These are phyloP conservation scores for Rhagologus leucostigma DNA, from an alignment of 2,113 vertebrate species.

Conservation along the genomic window DNA sequence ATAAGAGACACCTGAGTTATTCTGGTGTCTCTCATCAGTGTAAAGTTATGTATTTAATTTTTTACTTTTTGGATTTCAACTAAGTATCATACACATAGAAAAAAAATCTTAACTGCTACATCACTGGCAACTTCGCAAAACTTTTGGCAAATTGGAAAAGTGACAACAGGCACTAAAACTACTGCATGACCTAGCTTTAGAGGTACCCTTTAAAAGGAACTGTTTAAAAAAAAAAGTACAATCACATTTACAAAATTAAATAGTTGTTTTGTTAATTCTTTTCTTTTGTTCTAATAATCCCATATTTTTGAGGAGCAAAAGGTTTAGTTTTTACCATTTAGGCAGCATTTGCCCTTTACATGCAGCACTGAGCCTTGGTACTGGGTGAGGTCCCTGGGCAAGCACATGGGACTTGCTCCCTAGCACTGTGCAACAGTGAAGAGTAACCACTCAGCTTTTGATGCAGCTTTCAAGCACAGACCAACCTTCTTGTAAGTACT, in stretches of 20 bases:
- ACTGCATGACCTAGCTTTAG: not conserved
- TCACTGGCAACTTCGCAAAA: not conserved
- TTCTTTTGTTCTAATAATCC: not conserved
- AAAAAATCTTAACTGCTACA: not conserved
- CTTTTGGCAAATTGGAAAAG: not conserved
- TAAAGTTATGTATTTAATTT: not conserved
- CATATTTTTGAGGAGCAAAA: not conserved
- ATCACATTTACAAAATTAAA: not conserved
- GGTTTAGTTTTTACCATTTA: not conserved
- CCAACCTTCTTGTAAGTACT: not conserved
- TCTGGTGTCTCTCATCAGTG: not conserved
- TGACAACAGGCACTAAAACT: not conserved
- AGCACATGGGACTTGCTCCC: not conserved
- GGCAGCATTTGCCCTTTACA: not conserved
- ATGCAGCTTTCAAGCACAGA: not conserved
- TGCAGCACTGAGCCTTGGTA: not conserved
- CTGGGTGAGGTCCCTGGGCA: not conserved
- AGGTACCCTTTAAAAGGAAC: not conserved
- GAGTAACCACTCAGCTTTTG: not conserved
- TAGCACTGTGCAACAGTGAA: not conserved
- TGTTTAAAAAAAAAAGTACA: not conserved
- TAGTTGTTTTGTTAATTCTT: not conserved
- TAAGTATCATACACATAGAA: not conserved
- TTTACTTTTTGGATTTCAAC: not conserved
- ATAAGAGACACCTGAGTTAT: not conserved